phyloP scores from a whole-genome alignment of 2,888 invertebrate species.

The Folsomia manolachei region DNA sequence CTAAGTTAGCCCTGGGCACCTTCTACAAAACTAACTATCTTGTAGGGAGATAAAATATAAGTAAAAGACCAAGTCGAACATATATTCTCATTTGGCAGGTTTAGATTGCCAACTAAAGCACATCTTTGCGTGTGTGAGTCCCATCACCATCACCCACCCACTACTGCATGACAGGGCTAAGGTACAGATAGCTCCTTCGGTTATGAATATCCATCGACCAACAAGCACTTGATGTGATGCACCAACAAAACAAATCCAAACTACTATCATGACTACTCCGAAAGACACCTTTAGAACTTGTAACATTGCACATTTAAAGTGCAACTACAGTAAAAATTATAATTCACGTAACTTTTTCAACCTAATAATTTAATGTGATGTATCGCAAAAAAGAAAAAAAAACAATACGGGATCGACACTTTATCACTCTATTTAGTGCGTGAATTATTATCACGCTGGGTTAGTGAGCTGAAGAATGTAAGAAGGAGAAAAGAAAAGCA shows the following conservation, averaged over 20 bases:
- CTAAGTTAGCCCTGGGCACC: too few species aligned
- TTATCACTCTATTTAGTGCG: not conserved
- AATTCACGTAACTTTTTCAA: too few species aligned
- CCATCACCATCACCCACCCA: slow-evolving; percentile 31
- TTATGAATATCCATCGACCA: not conserved
- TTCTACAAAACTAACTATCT: too few species aligned
- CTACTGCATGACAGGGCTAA: too few species aligned
- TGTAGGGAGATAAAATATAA: too few species aligned
- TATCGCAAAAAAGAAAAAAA: too few species aligned
- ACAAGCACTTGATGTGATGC: not conserved
- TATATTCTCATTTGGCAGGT: slow-evolving; percentile 41
- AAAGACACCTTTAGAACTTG: not conserved
- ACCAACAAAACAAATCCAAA: not conserved
- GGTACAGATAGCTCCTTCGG: not conserved
- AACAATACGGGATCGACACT: not conserved
- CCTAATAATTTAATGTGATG: too few species aligned
- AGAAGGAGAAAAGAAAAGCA: not conserved
- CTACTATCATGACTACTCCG: not conserved
- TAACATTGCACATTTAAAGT: not conserved
- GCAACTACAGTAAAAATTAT: not conserved
- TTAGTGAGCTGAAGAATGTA: not conserved
- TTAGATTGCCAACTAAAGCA: slow-evolving; percentile 15
- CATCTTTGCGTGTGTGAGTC: slow-evolving; percentile 35
- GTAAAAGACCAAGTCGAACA: slow-evolving; percentile 18
- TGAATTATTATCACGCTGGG: not conserved